phyloP scores from a whole-genome alignment of 2,797 vertebrate genomes.

The Semaprochilodus insignis region DNA sequence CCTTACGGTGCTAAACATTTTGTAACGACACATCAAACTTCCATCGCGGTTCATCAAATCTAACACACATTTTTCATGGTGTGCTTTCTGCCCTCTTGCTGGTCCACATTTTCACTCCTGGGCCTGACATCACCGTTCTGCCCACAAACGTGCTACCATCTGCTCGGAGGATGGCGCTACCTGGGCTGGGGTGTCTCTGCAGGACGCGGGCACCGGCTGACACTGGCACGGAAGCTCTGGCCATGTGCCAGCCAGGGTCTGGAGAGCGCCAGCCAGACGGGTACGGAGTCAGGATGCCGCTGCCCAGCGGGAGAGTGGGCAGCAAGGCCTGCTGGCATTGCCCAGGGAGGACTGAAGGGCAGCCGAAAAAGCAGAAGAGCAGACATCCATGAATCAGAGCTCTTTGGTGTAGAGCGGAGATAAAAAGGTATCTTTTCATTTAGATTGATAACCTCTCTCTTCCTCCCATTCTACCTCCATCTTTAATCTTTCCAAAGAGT shows the following conservation, averaged over 20 bases:
- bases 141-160: conserved; percentile 66
- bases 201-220: conserved; percentile 68
- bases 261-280: conserved; percentile 66
- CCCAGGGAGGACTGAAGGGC: conserved; percentile 40
- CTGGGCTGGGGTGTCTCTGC: conserved; percentile 64
- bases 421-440: not conserved
- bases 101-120: conserved; percentile 49
- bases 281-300: conserved; percentile 65
- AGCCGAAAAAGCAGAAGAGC: conserved; percentile 19
- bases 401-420: not conserved
- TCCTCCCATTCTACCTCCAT: not conserved
- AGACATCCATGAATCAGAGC: not conserved
- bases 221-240: conserved; percentile 67
- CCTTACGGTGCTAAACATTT: conserved; percentile 31
- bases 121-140: conserved; percentile 23
- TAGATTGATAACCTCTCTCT: not conserved
- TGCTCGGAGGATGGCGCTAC: conserved; percentile 69
- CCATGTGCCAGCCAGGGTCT: conserved; percentile 64
- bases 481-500: not conserved
- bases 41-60: conserved; percentile 37
- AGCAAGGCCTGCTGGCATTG: conserved; percentile 30
- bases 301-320: conserved; percentile 43
- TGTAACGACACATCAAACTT: conserved; percentile 14
- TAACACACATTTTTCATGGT: conserved; percentile 19
- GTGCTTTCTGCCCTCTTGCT: conserved; percentile 27